A percentile compares a stretch with the other conserved stretches of the same genome.
Conservation (phyloP, 2,888 invertebrate species). For the Masnerella sp. region DNA sequence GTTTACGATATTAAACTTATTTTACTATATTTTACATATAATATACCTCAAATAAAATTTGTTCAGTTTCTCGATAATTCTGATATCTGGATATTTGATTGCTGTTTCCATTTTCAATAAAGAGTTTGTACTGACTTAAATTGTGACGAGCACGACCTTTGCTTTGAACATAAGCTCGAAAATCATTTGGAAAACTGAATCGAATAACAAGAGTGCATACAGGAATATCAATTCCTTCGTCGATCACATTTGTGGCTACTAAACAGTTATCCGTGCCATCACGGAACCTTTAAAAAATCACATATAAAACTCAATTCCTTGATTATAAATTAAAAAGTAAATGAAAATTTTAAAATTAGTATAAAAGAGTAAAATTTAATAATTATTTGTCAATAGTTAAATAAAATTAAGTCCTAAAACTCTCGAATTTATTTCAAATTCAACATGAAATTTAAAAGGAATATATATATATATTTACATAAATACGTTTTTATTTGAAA, state of each 20-base stretch:
- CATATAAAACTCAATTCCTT: not conserved
- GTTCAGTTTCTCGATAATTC: conserved; percentile 6
- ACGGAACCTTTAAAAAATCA: conserved; percentile 80
- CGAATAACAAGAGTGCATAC: conserved; percentile 88
- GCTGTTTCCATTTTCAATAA: conserved; percentile 1
- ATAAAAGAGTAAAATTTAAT: too few relatives aligned
- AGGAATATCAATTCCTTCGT: conserved; percentile 93
- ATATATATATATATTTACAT: too few relatives aligned
- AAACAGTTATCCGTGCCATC: conserved; percentile 82
- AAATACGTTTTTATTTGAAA: too few relatives aligned
- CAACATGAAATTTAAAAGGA: too few relatives aligned
- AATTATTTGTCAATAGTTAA: too few relatives aligned
- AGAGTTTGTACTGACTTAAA: conserved; percentile 80
- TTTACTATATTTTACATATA: too few relatives aligned
- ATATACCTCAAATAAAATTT: conserved; percentile 6
- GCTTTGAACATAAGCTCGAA: conserved; percentile 91
- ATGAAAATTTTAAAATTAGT: not conserved
- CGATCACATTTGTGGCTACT: conserved; percentile 88
- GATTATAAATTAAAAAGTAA: not conserved
- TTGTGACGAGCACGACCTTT: conserved; percentile 90
- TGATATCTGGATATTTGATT: not conserved
- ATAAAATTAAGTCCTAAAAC: too few relatives aligned
- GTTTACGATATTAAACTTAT: not conserved
- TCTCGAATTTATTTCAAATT: too few relatives aligned
- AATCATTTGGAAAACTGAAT: conserved; percentile 85